Evolutionary conservation across 2,113 vertebrate species (phyloP).

Genomic region (Sinocyclocheilus anshuiensis): DNA sequence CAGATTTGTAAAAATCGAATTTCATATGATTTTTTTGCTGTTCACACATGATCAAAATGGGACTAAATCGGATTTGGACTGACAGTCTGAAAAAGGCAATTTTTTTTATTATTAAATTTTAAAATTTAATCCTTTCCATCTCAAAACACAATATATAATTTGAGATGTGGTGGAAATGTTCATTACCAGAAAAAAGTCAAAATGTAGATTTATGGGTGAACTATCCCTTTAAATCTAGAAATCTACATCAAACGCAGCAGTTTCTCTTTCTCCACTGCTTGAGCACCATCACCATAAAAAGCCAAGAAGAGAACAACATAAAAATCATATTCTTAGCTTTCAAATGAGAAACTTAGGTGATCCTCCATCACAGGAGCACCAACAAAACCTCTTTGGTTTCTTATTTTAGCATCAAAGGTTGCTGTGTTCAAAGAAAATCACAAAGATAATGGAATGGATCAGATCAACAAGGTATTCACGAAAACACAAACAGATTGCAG

Average conservation of each 20-base stretch:
- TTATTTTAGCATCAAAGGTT: conserved; percentile 46
- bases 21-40: no score
- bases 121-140: no score
- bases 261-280: background rate
- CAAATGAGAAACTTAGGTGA: conserved; percentile 32
- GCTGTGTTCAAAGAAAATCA: conserved; percentile 29
- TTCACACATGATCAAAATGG: no score
- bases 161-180: background rate
- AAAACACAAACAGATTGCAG: conserved; percentile 30
- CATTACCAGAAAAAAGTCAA: background rate
- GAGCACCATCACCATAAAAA: background rate
- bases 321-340: background rate
- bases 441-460: conserved; percentile 34
- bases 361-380: background rate
- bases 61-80: no score
- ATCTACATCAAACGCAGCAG: background rate
- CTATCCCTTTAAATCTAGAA: background rate
- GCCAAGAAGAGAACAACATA: background rate
- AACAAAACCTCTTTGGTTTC: conserved; percentile 8
- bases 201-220: background rate
- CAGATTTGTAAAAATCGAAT: no score
- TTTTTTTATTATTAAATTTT: no score
- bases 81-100: no score
- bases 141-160: background rate
- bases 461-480: conserved; percentile 37